Percentiles rank a stretch among this genome's conserved stretches.
phyloP scores from a whole-genome alignment of 1,140 invertebrate species.

The Cephus cinctus region DNA sequence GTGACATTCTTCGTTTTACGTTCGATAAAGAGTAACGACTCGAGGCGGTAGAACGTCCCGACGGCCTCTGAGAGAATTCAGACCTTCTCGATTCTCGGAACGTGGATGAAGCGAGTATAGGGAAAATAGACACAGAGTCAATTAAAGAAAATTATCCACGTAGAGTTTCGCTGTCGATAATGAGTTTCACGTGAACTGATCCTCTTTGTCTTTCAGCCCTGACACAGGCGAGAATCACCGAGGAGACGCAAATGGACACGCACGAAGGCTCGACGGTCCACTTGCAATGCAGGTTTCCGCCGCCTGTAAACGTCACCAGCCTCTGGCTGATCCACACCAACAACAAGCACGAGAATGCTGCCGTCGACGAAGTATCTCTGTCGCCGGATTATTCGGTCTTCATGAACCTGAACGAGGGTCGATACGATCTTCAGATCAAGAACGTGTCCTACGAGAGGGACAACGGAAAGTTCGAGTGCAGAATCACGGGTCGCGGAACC shows the following conservation, averaged over 20 bases:
- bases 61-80: too few species aligned
- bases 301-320: conserved; percentile 44
- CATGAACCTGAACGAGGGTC: conserved; percentile 68
- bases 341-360: conserved; percentile 50
- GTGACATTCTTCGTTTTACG: too few species aligned
- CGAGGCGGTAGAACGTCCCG: too few species aligned
- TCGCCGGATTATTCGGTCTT: conserved; percentile 48
- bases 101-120: too few species aligned
- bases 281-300: conserved; percentile 45
- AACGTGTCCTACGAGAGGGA: conserved; percentile 86
- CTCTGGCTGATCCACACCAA: conserved; percentile 52
- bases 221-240: conserved; percentile 32
- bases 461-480: conserved; percentile 89
- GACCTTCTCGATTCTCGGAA: too few species aligned
- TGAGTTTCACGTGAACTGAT: too few species aligned
- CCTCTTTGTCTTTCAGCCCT: conserved; percentile 36
- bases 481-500: conserved; percentile 79
- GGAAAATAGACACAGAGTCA: too few species aligned
- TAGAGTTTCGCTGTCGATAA: too few species aligned
- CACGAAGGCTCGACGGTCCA: conserved; percentile 51
- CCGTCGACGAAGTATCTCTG: conserved; percentile 41
- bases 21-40: too few species aligned
- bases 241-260: conserved; percentile 51
- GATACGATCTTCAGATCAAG: conserved; percentile 83
- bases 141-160: too few species aligned